Conservation (phyloP, 2,113 vertebrate genomes). For the Glaucomys volans region DNA sequence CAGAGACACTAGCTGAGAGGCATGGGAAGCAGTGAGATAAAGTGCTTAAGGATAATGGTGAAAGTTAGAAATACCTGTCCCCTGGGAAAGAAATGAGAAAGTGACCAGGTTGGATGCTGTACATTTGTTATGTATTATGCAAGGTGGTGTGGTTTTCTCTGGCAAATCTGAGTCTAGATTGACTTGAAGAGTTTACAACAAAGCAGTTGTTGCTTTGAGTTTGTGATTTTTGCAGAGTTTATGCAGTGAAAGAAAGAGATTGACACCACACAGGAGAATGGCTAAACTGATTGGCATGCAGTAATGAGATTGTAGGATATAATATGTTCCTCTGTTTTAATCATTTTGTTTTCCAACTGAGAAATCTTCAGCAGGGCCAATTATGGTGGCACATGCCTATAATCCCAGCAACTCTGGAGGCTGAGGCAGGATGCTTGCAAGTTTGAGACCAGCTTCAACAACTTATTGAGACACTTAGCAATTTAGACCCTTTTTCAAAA, state of each 20-base stretch:
- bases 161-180: not conserved
- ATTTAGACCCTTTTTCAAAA: too few relatives aligned
- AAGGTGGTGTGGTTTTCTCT: not conserved
- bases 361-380: not conserved
- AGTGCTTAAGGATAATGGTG: not conserved
- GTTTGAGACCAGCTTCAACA: too few relatives aligned
- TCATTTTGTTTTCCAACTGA: slow-evolving; percentile 10
- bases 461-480: too few relatives aligned
- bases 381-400: too few relatives aligned
- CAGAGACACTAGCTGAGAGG: not conserved
- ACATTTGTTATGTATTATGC: not conserved
- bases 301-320: not conserved
- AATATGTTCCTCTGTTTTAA: not conserved
- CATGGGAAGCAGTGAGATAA: not conserved
- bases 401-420: too few relatives aligned
- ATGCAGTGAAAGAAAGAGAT: not conserved
- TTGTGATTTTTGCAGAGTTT: not conserved
- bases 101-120: not conserved
- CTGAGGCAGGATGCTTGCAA: too few relatives aligned
- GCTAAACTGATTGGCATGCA: not conserved
- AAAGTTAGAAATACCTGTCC: slow-evolving; percentile 7
- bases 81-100: not conserved
- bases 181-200: not conserved
- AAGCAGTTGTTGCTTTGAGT: not conserved
- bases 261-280: not conserved